Evolutionary conservation across 2,113 vertebrate species (phyloP), one percentile per base, ranked within the genome.

Genomic region (Petaurus breviceps): DNA sequence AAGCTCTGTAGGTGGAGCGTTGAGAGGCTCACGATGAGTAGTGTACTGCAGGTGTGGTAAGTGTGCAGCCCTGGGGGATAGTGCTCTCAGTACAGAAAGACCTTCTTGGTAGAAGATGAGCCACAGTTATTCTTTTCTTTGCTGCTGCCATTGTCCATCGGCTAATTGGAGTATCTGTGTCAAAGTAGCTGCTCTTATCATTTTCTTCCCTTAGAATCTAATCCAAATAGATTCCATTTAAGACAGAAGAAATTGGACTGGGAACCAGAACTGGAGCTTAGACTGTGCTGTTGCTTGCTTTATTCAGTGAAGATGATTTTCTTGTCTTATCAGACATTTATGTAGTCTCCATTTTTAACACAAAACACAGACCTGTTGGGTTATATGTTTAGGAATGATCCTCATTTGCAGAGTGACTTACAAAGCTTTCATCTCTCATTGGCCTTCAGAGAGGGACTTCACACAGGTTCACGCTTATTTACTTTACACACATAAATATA

Each of bases 181-280:
- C 43, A 84, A 43, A 92, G 91, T 93, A 53, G 25, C 55, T 90
- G 52, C 14, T 90, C 68, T 90, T 43, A 54, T n/a, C 47, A 90
- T 93, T 96, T 24, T 24, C 6, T 53, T 89, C 93, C 90, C 93
- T 77, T 28, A 51, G 90, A 92, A 92, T 50, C 25, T 95, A 93
- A 93, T 90, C 50, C 51, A 91, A n/a, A 90, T 52, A 92, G 47
- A 89, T 94, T 93, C 92, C 94, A 93, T 52, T 96, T 95, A 96
- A 77, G 90, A 22, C 9, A 43, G 10, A 77, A 55, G 91, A n/a
- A 89, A 3, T 90, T 91, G 90, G 31, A 26, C 46, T 51, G 92
- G 47, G 9, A 92, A 77, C 89, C 43, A 91, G 47, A 95, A 52
- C 16, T 90, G 53, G 37, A 16, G 3, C 37, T 51, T 93, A 9